Evolutionary conservation across 1,140 invertebrate genomes (phyloP).

Genomic region (Euura saliciscinereae): DNA sequence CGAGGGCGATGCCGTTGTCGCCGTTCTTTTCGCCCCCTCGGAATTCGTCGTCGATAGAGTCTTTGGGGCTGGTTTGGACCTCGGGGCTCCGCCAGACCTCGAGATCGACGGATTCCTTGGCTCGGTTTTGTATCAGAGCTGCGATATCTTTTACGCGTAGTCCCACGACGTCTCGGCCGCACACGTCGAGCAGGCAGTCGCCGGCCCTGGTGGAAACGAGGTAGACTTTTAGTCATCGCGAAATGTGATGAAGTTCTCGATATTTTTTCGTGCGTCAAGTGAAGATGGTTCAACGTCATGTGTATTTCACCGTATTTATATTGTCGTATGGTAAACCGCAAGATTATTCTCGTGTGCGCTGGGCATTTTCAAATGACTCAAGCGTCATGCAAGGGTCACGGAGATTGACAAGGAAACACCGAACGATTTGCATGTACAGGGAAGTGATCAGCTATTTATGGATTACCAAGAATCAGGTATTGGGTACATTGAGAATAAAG

Average conservation of each 20-base stretch:
- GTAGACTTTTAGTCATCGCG: no score
- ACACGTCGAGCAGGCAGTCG: constrained; percentile 70
- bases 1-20: constrained; percentile 36
- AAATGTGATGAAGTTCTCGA: constrained; percentile 1
- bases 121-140: constrained; percentile 56
- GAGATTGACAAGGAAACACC: background rate
- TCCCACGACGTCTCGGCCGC: constrained; percentile 67
- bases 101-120: constrained; percentile 37
- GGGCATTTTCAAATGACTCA: no score
- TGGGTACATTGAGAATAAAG: no score
- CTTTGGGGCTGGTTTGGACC: constrained; percentile 56
- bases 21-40: background rate
- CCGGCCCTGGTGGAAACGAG: constrained; percentile 51
- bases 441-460: background rate
- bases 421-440: background rate
- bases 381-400: background rate
- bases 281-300: constrained; percentile 12
- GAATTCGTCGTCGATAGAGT: constrained; percentile 11
- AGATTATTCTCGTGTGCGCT: no score
- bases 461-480: background rate
- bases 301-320: no score
- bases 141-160: constrained; percentile 65
- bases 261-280: constrained; percentile 52
- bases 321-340: no score
- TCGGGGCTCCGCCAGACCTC: constrained; percentile 53